A percentile compares a stretch with the other conserved stretches of the same genome.
Evolutionary conservation across 2,888 invertebrate genomes (phyloP).

Genomic region (Diploptera punctata): DNA sequence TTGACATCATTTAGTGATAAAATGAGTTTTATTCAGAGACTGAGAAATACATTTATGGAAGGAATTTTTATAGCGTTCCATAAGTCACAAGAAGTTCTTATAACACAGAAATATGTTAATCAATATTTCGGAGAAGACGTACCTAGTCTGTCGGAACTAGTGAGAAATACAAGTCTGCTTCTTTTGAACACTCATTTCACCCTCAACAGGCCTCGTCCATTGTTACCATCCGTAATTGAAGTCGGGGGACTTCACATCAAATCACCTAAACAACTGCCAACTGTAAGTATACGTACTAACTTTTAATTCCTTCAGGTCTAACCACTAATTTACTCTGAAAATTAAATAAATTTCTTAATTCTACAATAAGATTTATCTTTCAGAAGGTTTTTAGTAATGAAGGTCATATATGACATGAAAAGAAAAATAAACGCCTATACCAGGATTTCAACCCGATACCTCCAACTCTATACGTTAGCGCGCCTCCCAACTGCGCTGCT

Average conservation of each 20-base stretch:
- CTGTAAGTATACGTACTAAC: no score
- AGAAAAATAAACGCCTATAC: no score
- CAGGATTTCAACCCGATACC: no score
- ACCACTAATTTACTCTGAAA: no score
- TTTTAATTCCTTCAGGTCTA: no score
- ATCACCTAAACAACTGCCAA: slow-evolving; percentile 30
- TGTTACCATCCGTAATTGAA: slow-evolving; percentile 43
- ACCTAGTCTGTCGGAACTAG: slow-evolving; percentile 62
- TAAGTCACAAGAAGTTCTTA: slow-evolving; percentile 45
- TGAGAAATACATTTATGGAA: slow-evolving; percentile 23
- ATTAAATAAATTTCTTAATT: no score
- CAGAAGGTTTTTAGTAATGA: no score
- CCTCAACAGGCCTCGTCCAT: slow-evolving; percentile 57
- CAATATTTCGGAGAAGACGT: slow-evolving; percentile 53
- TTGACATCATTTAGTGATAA: slow-evolving; percentile 52
- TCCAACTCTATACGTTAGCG: no score
- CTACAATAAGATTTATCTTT: no score
- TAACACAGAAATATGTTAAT: slow-evolving; percentile 31
- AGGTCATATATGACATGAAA: no score
- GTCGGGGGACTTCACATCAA: slow-evolving; percentile 40
- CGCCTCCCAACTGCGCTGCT: no score
- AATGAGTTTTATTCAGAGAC: slow-evolving; percentile 36
- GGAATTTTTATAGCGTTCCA: slow-evolving; percentile 49
- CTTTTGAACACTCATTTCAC: slow-evolving; percentile 68
- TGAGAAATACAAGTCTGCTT: slow-evolving; percentile 61